phyloP scores from a whole-genome alignment of 2,888 invertebrate species.

The Liposcelis brunnea region DNA sequence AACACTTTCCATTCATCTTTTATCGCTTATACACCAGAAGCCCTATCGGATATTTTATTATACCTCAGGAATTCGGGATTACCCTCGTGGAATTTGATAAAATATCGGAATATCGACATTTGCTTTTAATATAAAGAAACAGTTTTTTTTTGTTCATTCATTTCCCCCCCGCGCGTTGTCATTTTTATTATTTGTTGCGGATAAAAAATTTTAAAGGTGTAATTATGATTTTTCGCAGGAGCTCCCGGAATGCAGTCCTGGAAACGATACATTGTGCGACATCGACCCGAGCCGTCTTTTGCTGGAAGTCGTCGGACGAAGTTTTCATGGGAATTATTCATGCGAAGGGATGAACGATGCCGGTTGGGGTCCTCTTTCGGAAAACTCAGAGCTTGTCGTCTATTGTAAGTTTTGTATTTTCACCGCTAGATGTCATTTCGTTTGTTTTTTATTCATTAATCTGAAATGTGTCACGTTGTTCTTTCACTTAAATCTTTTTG shows the following conservation, averaged over 20 bases:
- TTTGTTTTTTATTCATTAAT: conserved; percentile 9
- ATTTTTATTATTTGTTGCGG: too few species aligned
- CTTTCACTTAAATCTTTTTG: too few species aligned
- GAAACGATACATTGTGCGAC: conserved; percentile 46
- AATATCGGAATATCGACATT: not conserved
- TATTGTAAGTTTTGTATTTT: conserved; percentile 56
- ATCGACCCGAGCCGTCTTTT: conserved; percentile 73
- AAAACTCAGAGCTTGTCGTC: conserved; percentile 60
- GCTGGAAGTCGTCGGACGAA: conserved; percentile 68
- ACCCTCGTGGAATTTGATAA: conserved; percentile 1
- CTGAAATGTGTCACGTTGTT: not conserved
- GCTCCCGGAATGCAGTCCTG: conserved; percentile 54
- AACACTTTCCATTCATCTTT: too few species aligned
- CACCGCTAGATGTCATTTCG: too few species aligned
- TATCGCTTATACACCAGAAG: too few species aligned
- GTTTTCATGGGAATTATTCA: conserved; percentile 86
- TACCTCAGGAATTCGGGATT: too few species aligned
- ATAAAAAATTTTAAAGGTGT: conserved; percentile 8
- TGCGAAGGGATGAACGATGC: conserved; percentile 80
- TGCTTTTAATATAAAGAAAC: not conserved
- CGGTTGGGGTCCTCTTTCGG: conserved; percentile 70
- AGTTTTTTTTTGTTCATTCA: not conserved
- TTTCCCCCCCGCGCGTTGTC: not conserved
- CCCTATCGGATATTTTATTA: too few species aligned
- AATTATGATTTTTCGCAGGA: conserved; percentile 32